Conservation (phyloP, 2,797 vertebrate genomes). For the Aratinga solstitialis region DNA sequence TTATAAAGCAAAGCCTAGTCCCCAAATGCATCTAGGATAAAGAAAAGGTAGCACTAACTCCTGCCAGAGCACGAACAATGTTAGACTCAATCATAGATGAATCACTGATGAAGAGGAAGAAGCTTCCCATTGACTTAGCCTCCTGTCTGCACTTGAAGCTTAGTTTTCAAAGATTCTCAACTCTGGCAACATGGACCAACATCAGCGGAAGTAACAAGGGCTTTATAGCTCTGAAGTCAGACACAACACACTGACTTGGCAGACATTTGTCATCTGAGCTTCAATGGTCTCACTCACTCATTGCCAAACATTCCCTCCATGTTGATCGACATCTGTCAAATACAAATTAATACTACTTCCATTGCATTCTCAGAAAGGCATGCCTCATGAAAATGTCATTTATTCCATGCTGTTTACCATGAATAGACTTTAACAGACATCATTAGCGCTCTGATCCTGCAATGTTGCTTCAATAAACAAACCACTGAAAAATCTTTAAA, state of each 20-base stretch:
- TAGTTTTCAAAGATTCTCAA: background rate
- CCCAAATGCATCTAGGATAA: background rate
- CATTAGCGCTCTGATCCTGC: background rate
- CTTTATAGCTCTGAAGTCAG: background rate
- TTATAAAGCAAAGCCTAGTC: background rate
- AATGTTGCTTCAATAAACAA: background rate
- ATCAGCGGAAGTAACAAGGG: background rate
- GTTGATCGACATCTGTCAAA: background rate
- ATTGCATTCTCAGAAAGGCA: background rate
- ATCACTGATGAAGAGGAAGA: background rate
- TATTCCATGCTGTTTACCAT: background rate
- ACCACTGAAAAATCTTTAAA: background rate
- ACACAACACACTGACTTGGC: background rate
- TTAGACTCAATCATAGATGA: background rate
- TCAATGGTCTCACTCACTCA: background rate
- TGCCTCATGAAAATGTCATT: background rate
- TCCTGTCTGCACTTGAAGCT: background rate
- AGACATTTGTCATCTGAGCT: slow-evolving; percentile 13
- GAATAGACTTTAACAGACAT: background rate
- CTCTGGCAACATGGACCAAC: background rate
- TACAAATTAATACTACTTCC: background rate
- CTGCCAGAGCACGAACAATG: background rate
- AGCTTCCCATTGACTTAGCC: background rate
- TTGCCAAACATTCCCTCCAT: background rate
- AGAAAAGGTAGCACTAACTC: background rate